phyloP scores from a whole-genome alignment of 2,797 vertebrate genomes.

The Channa striata region DNA sequence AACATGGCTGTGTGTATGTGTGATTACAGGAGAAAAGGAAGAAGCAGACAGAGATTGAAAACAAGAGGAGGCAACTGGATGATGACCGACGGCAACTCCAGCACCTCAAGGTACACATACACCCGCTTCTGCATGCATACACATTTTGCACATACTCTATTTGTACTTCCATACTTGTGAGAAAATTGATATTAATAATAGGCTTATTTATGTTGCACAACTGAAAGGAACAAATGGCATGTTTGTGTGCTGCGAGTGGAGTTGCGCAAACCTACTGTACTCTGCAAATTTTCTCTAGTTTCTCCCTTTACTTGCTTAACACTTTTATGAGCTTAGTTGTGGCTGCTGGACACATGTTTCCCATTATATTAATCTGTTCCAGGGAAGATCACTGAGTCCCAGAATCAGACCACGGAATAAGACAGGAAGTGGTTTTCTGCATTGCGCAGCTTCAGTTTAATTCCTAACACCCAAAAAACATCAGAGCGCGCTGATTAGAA shows the following conservation, averaged over 20 bases:
- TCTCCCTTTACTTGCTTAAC: not conserved
- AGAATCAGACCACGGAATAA: not conserved
- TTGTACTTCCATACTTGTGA: not conserved
- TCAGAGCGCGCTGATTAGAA: not conserved
- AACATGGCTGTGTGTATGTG: constrained; percentile 18
- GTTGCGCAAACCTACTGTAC: not conserved
- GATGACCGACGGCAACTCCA: constrained; percentile 94
- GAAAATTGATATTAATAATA: no score
- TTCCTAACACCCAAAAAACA: not conserved
- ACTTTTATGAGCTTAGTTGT: constrained; percentile 3
- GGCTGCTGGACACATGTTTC: constrained; percentile 13
- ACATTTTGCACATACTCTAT: not conserved
- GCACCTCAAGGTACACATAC: constrained; percentile 90
- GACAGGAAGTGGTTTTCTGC: not conserved
- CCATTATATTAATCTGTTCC: constrained; percentile 6
- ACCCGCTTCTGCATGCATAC: not conserved
- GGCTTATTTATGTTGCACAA: not conserved
- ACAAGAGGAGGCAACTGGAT: constrained; percentile 93
- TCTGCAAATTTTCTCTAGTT: not conserved
- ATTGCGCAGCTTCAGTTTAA: not conserved
- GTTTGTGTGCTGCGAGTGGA: not conserved
- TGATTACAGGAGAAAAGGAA: constrained; percentile 91
- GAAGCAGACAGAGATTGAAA: constrained; percentile 93
- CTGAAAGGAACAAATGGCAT: not conserved
- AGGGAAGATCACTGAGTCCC: not conserved